These are phyloP conservation scores for Diploscapter pachys DNA, from an alignment of 1,140 invertebrate species.

Conservation along the genomic window DNA sequence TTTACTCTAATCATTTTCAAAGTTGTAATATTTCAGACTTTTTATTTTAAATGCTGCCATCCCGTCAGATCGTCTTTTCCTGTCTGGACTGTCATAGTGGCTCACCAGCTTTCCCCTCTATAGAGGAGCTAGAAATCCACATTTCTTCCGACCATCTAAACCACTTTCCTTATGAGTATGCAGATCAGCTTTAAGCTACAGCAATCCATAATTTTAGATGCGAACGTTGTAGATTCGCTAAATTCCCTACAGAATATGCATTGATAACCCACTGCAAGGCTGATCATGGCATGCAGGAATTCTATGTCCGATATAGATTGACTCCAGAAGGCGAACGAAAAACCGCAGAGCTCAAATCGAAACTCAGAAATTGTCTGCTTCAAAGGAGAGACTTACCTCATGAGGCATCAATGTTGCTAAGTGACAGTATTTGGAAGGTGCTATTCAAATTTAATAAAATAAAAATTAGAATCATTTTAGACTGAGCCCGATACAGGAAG, in stretches of 20 bases:
- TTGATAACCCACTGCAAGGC: constrained; percentile 33
- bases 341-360: constrained; percentile 24
- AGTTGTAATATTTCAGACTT: neutral
- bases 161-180: constrained; percentile 30
- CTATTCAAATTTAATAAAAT: neutral
- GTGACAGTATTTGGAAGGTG: neutral
- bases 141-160: constrained; percentile 34
- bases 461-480: constrained; percentile 4
- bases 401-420: too few species aligned
- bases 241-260: constrained; percentile 41
- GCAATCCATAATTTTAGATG: constrained; percentile 34
- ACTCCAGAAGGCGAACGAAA: constrained; percentile 24
- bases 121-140: constrained; percentile 41
- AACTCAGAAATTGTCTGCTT: neutral
- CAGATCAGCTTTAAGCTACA: neutral
- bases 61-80: neutral
- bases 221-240: constrained; percentile 40
- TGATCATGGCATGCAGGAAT: constrained; percentile 37
- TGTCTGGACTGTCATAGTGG: constrained; percentile 2
- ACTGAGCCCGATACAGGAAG: constrained; percentile 13
- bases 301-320: constrained; percentile 36
- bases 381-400: too few species aligned
- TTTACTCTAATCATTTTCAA: neutral
- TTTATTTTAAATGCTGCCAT: neutral
- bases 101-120: neutral